These are phyloP conservation scores for Drosophila sordidula DNA, from an alignment of 2,888 invertebrate genomes.

Conservation along the genomic window DNA sequence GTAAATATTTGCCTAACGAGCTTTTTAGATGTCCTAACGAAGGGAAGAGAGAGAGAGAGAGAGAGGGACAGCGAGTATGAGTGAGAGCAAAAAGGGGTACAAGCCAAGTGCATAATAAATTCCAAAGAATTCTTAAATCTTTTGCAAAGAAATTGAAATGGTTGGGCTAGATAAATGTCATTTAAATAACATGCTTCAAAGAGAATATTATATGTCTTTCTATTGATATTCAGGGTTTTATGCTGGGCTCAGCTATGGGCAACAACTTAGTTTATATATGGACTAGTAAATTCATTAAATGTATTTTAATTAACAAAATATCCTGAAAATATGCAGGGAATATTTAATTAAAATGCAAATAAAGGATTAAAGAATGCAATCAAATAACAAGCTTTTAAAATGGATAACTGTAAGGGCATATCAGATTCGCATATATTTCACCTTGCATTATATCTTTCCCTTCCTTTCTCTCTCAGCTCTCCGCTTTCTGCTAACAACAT, in stretches of 20 bases:
- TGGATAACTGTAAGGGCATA: constrained; percentile 1
- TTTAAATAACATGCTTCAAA: constrained; percentile 25
- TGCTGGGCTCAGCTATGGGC: too few relatives aligned
- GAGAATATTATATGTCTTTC: constrained; percentile 4
- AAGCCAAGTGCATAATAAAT: constrained; percentile 30
- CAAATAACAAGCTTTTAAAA: neutral
- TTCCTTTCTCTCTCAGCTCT: neutral
- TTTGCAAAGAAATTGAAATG: constrained; percentile 21
- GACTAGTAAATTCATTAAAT: too few relatives aligned
- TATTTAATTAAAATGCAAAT: too few relatives aligned
- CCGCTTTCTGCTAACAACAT: constrained; percentile 10
- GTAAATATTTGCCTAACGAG: constrained; percentile 69
- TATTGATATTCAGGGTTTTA: constrained; percentile 1
- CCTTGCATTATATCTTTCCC: neutral
- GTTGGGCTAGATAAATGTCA: constrained; percentile 20
- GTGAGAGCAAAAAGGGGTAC: constrained; percentile 10
- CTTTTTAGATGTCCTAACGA: constrained; percentile 46
- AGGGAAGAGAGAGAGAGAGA: neutral
- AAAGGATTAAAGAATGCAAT: neutral
- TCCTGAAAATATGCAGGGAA: too few relatives aligned
- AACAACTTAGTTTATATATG: too few relatives aligned
- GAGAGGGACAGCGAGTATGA: neutral
- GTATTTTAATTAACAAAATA: neutral
- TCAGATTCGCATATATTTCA: neutral
- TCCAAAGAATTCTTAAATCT: constrained; percentile 23